Evolutionary conservation across 2,888 invertebrate species (phyloP), one percentile per base, ranked within the genome.

Genomic region (Pandemis cinnamomeana): DNA sequence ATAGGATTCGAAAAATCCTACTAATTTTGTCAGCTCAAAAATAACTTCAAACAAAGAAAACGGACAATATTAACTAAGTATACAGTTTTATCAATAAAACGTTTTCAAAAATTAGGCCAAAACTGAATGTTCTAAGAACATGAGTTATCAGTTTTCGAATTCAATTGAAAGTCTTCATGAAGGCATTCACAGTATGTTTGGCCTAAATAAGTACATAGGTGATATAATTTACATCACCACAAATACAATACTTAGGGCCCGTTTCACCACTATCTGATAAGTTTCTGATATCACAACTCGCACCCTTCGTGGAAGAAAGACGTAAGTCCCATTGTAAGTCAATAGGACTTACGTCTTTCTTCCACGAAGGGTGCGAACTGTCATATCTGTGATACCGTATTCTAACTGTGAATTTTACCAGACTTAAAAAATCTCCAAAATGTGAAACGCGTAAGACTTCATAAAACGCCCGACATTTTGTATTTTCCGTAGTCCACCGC

Each of bases 201-300:
- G 20, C 8, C 48, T 10, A 11, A 10, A 10, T 55, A 20, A 55
- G 15, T 55, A 55, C 53, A 15, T 7, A 15, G 7, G 20, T 20
- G 53, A 15, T 15, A 48, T 48, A 55, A 55, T 20, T 55, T 55
- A 20, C 53, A 55, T 55, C 53, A 55, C 53, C 53, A 51, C n/a
- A n/a, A n/a, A 51, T 51, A 2, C n/a, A 51, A 51, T 1, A 51
- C n/a, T 51, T 36, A 36, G 27, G 27, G 27, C 27, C 27, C 27
- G 2, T 36, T 36, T 36, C 27, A 36, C 27, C 27, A 36, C 27
- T 36, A 36, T 36, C 27, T 36, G 27, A 36, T 36, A 4, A 36
- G 4, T 36, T 36, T 36, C 27, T 36, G 27, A 36, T 36, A 36
- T 36, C 27, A 36, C 27, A 4, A 4, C 27, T n/a, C n/a, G n/a